Evolutionary conservation across 2,888 invertebrate genomes (phyloP).

Genomic region (Scaptomyza tumidula): DNA sequence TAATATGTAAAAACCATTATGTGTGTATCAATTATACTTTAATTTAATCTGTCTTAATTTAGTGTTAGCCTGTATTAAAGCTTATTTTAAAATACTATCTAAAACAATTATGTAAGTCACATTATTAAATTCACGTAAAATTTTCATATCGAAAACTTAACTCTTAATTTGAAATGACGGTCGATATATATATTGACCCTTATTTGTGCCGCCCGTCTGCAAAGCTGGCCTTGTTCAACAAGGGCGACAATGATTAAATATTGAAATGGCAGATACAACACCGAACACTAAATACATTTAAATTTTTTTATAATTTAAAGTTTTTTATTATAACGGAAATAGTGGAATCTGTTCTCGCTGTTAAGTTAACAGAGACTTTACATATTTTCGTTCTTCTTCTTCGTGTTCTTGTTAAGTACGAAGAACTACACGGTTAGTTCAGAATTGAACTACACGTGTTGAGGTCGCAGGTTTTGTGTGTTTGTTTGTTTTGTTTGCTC

Average conservation of each 20-base stretch:
- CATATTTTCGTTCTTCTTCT: constrained; percentile 5
- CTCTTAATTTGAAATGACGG: background rate
- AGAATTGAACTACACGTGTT: constrained; percentile 43
- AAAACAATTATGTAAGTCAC: background rate
- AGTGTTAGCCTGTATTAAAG: background rate
- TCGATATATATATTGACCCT: no score
- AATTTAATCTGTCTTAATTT: constrained; percentile 1
- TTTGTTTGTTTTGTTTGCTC: constrained; percentile 43
- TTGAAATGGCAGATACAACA: no score
- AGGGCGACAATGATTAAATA: no score
- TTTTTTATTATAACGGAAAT: background rate
- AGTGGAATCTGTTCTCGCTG: background rate
- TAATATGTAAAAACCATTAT: background rate
- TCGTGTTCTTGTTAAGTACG: constrained; percentile 1
- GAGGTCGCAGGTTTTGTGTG: constrained; percentile 39
- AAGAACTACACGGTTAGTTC: constrained; percentile 28
- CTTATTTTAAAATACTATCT: background rate
- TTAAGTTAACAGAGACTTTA: constrained; percentile 23
- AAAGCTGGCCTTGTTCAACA: background rate
- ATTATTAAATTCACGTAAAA: constrained; percentile 4
- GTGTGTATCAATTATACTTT: background rate
- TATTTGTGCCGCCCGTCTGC: background rate
- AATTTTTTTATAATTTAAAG: background rate
- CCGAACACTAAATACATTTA: background rate
- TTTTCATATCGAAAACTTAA: background rate